These are phyloP conservation scores for Neoniphon sammara DNA, from an alignment of 2,797 vertebrate genomes.

Conservation along the genomic window DNA sequence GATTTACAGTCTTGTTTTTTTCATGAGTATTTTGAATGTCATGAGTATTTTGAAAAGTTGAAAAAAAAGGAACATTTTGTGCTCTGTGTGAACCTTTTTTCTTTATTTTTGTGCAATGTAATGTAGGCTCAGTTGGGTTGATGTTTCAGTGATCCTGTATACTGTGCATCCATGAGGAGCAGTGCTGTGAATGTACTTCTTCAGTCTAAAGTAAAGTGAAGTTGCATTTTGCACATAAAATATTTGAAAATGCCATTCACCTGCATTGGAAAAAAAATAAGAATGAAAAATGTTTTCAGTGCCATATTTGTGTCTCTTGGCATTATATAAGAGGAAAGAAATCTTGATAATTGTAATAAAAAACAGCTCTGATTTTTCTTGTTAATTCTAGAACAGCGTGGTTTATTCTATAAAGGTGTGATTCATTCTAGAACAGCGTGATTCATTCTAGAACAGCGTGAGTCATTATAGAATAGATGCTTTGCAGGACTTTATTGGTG, in stretches of 20 bases:
- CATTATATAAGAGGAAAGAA: background rate
- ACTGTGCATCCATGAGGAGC: constrained; percentile 27
- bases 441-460: background rate
- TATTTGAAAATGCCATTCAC: constrained; percentile 22
- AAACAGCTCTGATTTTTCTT: background rate
- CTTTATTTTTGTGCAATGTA: constrained; percentile 21
- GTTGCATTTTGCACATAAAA: constrained; percentile 63
- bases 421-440: background rate
- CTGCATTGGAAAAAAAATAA: constrained; percentile 16
- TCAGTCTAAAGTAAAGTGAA: constrained; percentile 15
- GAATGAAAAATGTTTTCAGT: background rate
- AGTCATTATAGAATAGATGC: background rate
- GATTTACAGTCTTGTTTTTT: constrained; percentile 5
- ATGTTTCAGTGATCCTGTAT: constrained; percentile 45
- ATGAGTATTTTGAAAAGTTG: constrained; percentile 2
- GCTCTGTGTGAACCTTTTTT: constrained; percentile 11
- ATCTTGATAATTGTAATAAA: constrained; percentile 22
- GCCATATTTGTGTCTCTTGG: constrained; percentile 5
- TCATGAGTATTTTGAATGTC: background rate
- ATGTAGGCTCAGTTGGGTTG: constrained; percentile 9
- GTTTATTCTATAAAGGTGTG: background rate
- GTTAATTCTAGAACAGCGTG: background rate
- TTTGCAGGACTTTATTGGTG: constrained; percentile 20
- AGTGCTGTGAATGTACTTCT: constrained; percentile 56
- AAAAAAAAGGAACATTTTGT: background rate